Evolutionary conservation across 2,888 invertebrate genomes (phyloP).

Genomic region (Philonicus albiceps): DNA sequence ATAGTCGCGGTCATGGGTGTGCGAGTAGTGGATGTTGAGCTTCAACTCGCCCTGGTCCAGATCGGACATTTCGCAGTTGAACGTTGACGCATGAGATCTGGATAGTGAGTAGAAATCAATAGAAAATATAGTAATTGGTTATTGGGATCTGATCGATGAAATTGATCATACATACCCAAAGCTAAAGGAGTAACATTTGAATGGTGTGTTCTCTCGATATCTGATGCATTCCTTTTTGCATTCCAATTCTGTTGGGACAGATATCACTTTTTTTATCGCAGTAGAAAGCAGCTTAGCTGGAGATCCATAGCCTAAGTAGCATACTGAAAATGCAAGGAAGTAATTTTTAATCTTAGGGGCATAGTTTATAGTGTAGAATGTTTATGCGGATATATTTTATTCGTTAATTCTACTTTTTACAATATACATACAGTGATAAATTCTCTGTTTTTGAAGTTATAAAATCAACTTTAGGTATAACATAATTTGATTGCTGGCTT

Average conservation of each 20-base stretch:
- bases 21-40: conserved; percentile 75
- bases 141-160: background rate
- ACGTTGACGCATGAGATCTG: conserved; percentile 59
- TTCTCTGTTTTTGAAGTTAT: no score
- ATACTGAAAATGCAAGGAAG: conserved; percentile 66
- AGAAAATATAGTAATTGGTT: background rate
- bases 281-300: conserved; percentile 74
- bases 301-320: conserved; percentile 80
- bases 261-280: conserved; percentile 72
- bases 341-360: background rate
- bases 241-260: conserved; percentile 70
- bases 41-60: conserved; percentile 79
- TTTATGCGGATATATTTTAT: no score
- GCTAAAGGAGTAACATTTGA: conserved; percentile 80
- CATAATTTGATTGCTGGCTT: no score
- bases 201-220: conserved; percentile 65
- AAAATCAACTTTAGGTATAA: no score
- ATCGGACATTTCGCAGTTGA: conserved; percentile 80
- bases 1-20: conserved; percentile 69
- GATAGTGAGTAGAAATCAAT: background rate
- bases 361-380: no score
- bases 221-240: conserved; percentile 76
- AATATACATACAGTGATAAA: no score
- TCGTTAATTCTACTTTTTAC: no score
- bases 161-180: conserved; percentile 66